Evolutionary conservation across 2,797 vertebrate species (phyloP), one percentile per base, ranked within the genome.

Genomic region (Odontamblyopus rebecca): DNA sequence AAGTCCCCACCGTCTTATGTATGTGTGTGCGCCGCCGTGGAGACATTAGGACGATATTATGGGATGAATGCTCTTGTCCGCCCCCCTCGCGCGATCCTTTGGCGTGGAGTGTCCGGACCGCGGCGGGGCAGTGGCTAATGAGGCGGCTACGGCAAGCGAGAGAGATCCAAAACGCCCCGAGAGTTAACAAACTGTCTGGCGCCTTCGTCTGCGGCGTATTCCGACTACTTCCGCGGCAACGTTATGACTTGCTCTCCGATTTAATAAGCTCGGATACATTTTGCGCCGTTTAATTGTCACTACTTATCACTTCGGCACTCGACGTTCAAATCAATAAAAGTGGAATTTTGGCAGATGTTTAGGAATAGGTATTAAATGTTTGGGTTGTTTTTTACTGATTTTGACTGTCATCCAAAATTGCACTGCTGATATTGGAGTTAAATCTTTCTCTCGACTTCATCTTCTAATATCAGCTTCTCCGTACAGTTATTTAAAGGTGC

Each of bases 71-170:
- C 57, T 77, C 75, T 71, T 84, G 69, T 73, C 84, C 88, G 82
- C 84, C 77, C 77, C 77, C 71, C 66, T 2, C 3, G 23, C 75
- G 76, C 71, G 64, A 78, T 62, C 80, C 86, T 86, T 83, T 30
- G 83, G 85, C 87, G 72, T 82, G 83, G 79, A 83, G 84, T 86
- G 81, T 85, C 78, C 48, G 29, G 83, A 77, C 73, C 85, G 75
- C 79, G 74, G 89, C 89, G 80, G 89, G 89, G 80, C 82, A 70
- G 85, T 82, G 82, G 85, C 90, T 94, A 93, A 93, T 93, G 92
- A 94, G 86, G 79, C 89, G 3, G 78, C 77, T 23, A 78, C 76
- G 71, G 82, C 77, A 86, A 83, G 44, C 44, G 44, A 72, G 80
- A 71, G 68, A 76, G 74, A 80, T 73, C 54, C 81, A 85, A 38